These are phyloP conservation scores for Peromyscus melanophrys DNA, from an alignment of 2,797 vertebrate genomes.

Conservation along the genomic window DNA sequence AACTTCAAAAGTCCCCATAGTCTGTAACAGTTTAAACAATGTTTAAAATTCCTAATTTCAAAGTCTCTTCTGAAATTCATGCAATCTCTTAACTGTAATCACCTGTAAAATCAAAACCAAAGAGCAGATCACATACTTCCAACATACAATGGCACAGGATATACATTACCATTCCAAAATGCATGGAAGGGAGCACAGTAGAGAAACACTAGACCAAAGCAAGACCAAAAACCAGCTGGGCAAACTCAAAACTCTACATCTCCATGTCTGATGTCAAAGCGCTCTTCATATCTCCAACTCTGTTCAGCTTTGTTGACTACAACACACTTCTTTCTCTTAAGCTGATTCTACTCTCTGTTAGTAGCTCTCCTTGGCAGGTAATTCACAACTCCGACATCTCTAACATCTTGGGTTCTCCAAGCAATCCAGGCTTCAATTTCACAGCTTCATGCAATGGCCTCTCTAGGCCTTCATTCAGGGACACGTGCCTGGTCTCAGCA, in stretches of 20 bases:
- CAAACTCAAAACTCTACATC: neutral
- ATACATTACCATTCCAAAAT: neutral
- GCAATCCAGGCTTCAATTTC: neutral
- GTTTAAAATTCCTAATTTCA: neutral
- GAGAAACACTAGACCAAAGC: neutral
- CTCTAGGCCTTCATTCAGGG: neutral
- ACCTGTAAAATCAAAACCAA: neutral
- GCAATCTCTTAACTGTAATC: neutral
- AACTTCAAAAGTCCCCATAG: neutral
- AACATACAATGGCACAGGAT: neutral
- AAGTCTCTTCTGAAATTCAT: neutral
- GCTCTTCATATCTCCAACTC: neutral
- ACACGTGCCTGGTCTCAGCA: neutral
- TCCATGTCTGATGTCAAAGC: neutral
- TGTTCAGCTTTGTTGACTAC: neutral
- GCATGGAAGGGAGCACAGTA: neutral
- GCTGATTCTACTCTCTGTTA: neutral
- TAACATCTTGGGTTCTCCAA: neutral
- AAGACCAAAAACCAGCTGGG: neutral
- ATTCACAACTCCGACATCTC: neutral
- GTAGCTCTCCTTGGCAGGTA: neutral
- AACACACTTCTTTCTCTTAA: neutral
- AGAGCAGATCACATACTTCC: neutral
- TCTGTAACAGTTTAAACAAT: neutral
- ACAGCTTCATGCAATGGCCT: neutral